These are phyloP conservation scores for Leucoraja ocellata DNA, from an alignment of 2,797 vertebrate species.

Conservation along the genomic window DNA sequence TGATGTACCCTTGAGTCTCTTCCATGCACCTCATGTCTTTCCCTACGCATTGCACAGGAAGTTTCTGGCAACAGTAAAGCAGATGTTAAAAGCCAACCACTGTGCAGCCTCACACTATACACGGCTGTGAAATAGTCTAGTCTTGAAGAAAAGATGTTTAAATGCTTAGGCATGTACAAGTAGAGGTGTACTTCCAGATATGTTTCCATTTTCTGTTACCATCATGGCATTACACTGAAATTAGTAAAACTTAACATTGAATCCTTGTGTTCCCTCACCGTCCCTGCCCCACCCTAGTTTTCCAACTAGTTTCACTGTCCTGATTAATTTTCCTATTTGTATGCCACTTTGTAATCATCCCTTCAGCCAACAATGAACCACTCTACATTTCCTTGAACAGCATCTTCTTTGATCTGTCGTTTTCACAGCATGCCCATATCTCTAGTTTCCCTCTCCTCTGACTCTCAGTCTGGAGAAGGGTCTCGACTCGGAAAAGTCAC, in stretches of 20 bases:
- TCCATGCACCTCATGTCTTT: neutral
- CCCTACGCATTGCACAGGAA: neutral
- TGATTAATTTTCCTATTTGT: no score
- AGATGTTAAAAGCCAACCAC: neutral
- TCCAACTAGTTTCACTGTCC: no score
- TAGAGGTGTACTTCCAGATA: neutral
- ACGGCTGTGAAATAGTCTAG: neutral
- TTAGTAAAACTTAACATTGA: neutral
- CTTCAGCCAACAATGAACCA: no score
- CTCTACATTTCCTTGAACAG: no score
- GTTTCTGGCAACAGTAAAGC: neutral
- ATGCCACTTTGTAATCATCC: no score
- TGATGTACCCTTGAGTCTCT: neutral
- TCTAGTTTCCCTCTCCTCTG: no score
- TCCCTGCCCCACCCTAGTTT: no score
- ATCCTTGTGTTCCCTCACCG: no score
- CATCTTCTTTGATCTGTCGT: no score
- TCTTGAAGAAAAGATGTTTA: neutral
- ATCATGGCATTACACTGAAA: neutral
- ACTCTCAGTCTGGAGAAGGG: no score
- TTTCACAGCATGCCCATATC: no score
- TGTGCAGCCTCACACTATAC: neutral
- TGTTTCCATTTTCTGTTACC: neutral
- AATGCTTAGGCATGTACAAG: neutral
- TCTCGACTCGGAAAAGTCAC: no score